Conservation (phyloP, 2,888 invertebrate genomes). For the Bimastos eiseni region DNA sequence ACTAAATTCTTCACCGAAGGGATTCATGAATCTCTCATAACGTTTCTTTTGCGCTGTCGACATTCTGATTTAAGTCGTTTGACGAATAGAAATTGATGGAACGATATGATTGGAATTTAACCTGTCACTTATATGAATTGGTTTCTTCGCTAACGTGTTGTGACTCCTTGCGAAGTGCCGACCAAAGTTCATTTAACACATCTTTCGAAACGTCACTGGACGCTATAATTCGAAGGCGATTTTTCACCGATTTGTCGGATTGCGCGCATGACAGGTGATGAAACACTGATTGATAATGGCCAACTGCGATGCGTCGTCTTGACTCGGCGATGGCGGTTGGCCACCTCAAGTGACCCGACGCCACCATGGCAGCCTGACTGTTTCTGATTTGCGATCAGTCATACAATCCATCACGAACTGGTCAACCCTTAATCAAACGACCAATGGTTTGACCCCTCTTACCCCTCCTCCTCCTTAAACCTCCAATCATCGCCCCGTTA, state of each 20-base stretch:
- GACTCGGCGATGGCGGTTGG: background rate
- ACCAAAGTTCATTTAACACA: background rate
- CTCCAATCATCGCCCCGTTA: background rate
- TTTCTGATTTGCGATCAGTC: background rate
- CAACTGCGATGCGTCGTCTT: background rate
- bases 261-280: background rate
- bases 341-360: background rate
- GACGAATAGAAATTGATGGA: background rate
- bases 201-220: background rate
- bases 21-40: background rate
- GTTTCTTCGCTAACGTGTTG: background rate
- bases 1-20: background rate
- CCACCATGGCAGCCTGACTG: background rate
- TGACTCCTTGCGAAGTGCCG: background rate
- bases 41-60: too few relatives aligned
- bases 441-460: background rate
- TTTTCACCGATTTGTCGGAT: slow-evolving; percentile 1
- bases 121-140: background rate
- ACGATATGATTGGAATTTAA: background rate
- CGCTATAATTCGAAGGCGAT: background rate
- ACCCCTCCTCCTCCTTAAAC: background rate
- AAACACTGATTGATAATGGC: background rate
- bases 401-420: background rate
- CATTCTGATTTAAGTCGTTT: background rate
- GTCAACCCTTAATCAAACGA: slow-evolving; percentile 13